Conservation (phyloP, 2,113 vertebrate genomes). For the Arvicanthis niloticus region DNA sequence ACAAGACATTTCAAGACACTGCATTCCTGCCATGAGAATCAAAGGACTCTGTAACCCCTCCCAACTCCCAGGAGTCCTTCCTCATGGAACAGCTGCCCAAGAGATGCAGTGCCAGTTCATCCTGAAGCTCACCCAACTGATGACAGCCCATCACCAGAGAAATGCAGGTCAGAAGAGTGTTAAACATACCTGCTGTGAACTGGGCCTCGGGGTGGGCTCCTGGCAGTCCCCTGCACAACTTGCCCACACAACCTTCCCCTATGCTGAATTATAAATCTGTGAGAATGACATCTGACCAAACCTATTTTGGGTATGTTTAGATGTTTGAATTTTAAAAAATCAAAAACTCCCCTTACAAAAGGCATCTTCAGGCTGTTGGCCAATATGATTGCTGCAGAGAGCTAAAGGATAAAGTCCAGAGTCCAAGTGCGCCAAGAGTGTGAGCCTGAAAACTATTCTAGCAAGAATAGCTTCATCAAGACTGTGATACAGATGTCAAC, state of each 20-base stretch:
- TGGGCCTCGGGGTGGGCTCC: slow-evolving; percentile 95
- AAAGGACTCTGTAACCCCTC: background rate
- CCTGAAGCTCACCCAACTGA: background rate
- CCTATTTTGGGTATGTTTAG: slow-evolving; percentile 94
- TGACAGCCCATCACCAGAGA: slow-evolving; percentile 61
- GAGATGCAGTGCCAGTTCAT: background rate
- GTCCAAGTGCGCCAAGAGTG: slow-evolving; percentile 87
- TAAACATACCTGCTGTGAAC: slow-evolving; percentile 94
- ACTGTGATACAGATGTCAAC: slow-evolving; percentile 91
- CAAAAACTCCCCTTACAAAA: slow-evolving; percentile 89
- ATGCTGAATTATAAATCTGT: slow-evolving; percentile 87
- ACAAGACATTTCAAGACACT: background rate
- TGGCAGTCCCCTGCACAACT: slow-evolving; percentile 89
- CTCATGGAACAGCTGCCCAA: background rate
- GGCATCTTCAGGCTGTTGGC: slow-evolving; percentile 95
- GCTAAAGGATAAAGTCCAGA: slow-evolving; percentile 88
- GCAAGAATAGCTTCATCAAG: slow-evolving; percentile 92
- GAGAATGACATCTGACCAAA: slow-evolving; percentile 92
- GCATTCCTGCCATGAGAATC: background rate
- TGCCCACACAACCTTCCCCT: slow-evolving; percentile 86
- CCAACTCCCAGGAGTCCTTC: background rate
- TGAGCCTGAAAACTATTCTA: slow-evolving; percentile 74
- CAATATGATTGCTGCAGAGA: slow-evolving; percentile 84
- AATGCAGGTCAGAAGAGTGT: slow-evolving; percentile 91
- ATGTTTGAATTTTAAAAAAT: slow-evolving; percentile 89